Evolutionary conservation across 2,888 invertebrate species (phyloP), one percentile per base, ranked within the genome.

Genomic region (Eugnorisma glareosa): DNA sequence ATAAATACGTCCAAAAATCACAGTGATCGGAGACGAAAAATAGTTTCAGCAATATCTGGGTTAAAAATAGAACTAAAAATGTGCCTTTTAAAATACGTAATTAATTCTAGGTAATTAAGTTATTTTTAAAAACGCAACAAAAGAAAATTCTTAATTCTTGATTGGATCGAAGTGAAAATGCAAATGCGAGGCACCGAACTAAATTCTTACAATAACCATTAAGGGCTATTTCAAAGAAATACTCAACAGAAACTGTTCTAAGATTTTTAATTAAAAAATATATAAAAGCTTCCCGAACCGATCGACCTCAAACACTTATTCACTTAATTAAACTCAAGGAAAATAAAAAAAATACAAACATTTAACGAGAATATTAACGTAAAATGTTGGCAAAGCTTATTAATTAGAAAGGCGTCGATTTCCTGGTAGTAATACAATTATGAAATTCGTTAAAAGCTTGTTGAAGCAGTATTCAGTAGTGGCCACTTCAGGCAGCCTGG

Each of bases 371-470:
- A 83, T 75, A 63, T 73, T 10, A 75, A 73, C 68, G 73, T 72
- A 75, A 69, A 83, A 66, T 77, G 70, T 81, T 75, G 18, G 73
- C 69, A 75, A 83, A 75, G 75, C 75, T 75, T 82, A 73, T 86
- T 80, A 81, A 81, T 87, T 78, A 83, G 72, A 24, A 59, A 69
- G 37, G 43, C 73, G 70, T 86, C 83, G 73, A 83, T 85, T 83
- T 77, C 73, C 67, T 70, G 28, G 59, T 24, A 66, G 59, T 82
- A 88, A 86, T 81, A 82, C 75, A 88, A 90, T 89, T 89, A 88
- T 72, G 76, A 77, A 78, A 75, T 77, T 82, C 71, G 77, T 82
- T 87, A 86, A 90, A 89, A 88, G 87, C 82, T 81, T 83, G 66
- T 79, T 83, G 72, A 73, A 79, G 74, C 68, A 51, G 75, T 40